Percentiles rank a stretch among this genome's conserved stretches.
Evolutionary conservation across 2,797 vertebrate genomes (phyloP).

Genomic region (Alcedo atthis): DNA sequence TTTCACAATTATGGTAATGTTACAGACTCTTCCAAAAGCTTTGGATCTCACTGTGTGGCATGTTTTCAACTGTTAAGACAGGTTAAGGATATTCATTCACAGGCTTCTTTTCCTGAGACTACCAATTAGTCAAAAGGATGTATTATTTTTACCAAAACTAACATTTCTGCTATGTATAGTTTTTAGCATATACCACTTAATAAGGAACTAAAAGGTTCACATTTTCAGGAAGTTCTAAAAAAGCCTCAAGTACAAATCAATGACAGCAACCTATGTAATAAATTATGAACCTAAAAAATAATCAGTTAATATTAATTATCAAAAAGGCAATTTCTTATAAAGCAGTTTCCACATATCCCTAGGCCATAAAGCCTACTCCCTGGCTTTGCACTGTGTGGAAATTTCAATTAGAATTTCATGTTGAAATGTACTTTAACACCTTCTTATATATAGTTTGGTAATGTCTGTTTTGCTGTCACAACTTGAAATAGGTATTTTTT

Average conservation of each 20-base stretch:
- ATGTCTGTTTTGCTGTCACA: constrained; percentile 56
- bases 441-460: constrained; percentile 59
- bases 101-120: constrained; percentile 9
- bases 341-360: constrained; percentile 24
- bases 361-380: constrained; percentile 52
- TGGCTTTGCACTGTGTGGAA: constrained; percentile 19
- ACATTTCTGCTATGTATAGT: constrained; percentile 17
- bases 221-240: constrained; percentile 57
- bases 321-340: constrained; percentile 58
- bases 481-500: constrained; percentile 15
- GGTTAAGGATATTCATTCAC: background rate
- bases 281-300: constrained; percentile 59
- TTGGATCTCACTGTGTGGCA: constrained; percentile 16
- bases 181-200: constrained; percentile 43
- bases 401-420: constrained; percentile 67
- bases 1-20: constrained; percentile 56
- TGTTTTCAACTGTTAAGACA: constrained; percentile 12
- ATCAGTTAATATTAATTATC: constrained; percentile 67
- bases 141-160: constrained; percentile 25
- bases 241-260: constrained; percentile 66
- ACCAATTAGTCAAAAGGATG: constrained; percentile 7
- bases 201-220: constrained; percentile 56
- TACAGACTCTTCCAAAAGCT: constrained; percentile 32
- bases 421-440: constrained; percentile 33
- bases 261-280: constrained; percentile 63